Base-by-base conservation (phyloP, 2,113 vertebrate genomes). In the Sminthopsis crassicaudata region DNA sequence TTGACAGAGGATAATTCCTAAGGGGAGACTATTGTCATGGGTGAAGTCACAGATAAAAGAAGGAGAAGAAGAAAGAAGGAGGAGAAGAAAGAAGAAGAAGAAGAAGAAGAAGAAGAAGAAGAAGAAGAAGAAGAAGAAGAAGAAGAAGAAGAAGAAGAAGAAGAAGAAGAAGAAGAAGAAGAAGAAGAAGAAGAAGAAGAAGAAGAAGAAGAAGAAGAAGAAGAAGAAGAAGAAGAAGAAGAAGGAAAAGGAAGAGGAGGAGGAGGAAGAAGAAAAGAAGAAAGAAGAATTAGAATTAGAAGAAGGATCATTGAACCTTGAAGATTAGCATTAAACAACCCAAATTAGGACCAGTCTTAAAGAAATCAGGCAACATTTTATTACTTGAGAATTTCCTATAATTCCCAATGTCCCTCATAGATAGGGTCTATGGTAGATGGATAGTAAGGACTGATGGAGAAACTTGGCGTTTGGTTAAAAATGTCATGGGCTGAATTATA, bases 291-390 rank as follows among this genome's bases (percentile, higher is more conserved):
- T 8, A 50, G 50, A 50, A 50, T 8, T 9, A 50, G 50, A 50
- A 50, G 50, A 50, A 50, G 50, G 8, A 51, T 51, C 50, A 51
- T 51, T 51, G 50, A 51, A 51, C 10, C 8, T 51, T 95, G 92
- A 51, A 94, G 91, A 92, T 93, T 57, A 95, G 54, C 90, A 93
- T 24, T 67, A 26, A 8, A 76, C 91, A 51, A 52, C 60, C 67
- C 91, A 27, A 2, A 51, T 24, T 54, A 60, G 54, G 26, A 91
- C 26, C 76, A n/a, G 19, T 91, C 52, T 96, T 94, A 36, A 92
- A 93, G 84, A 97, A 96, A 91, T 46, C 30, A 46, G 84, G 48
- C 57, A 94, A 48, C 93, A 94, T 14, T 76, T 76, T 36, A 76
- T n/a, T n/a, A 14, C 36, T 76, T 76, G 60, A 19, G 36, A 76